phyloP scores from a whole-genome alignment of 1,140 invertebrate species.

The Akabosia matsudoensis region DNA sequence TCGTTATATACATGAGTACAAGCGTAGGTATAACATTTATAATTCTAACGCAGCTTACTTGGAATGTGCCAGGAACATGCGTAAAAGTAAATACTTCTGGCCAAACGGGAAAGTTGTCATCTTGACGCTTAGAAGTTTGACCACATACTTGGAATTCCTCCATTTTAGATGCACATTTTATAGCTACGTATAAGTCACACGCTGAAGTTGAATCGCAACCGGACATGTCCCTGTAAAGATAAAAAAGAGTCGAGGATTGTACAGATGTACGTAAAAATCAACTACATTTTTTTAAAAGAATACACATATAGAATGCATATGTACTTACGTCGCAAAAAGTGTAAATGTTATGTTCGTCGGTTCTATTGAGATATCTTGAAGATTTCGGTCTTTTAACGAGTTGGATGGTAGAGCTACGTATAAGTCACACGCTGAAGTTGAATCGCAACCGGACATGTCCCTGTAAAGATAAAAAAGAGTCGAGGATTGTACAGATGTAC shows the following conservation, averaged over 20 bases:
- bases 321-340: slow-evolving; percentile 2
- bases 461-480: neutral
- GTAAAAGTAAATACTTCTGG: slow-evolving; percentile 28
- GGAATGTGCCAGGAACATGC: neutral
- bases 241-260: neutral
- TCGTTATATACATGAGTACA: neutral
- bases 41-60: neutral
- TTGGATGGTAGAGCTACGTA: too few species aligned
- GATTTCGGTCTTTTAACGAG: too few species aligned
- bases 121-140: slow-evolving; percentile 7
- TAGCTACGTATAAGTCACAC: slow-evolving; percentile 26
- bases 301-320: neutral
- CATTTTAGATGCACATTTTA: slow-evolving; percentile 14
- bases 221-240: slow-evolving; percentile 23
- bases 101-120: slow-evolving; percentile 35
- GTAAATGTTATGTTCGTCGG: neutral
- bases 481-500: neutral
- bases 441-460: slow-evolving; percentile 32
- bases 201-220: slow-evolving; percentile 30
- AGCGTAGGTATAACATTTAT: neutral
- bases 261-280: neutral
- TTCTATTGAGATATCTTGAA: neutral
- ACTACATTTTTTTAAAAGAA: neutral
- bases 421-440: slow-evolving; percentile 27
- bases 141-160: slow-evolving; percentile 34